Base-by-base conservation (phyloP, 2,888 invertebrate species). In the Panzeria rudis region DNA sequence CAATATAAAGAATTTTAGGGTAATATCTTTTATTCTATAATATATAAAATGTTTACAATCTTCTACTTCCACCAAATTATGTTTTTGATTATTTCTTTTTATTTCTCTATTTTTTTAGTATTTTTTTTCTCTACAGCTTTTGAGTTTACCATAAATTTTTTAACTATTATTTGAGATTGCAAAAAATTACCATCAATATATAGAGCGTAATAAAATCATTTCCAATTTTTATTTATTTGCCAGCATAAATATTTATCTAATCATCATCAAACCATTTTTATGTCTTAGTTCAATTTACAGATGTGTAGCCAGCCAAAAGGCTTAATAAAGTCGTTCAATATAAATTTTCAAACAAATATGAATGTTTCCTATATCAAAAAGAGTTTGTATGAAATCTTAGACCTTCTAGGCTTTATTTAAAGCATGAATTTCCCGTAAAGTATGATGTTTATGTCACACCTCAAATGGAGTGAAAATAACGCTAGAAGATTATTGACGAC, bases 381-480 rank as follows among this genome's bases (percentile, higher is more conserved):
- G n/a, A 41, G 15, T n/a, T 29, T 44, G n/a, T 44, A 11, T 44
- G 44, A 64, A 64, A 64, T 64, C 56, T 79, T 44, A 69, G 13
- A 62, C 71, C 76, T 62, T 82, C 62, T 29, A 50, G 82, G 76
- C 82, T 64, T 41, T 59, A 41, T 38, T 71, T 77, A 77, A 82
- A 77, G 76, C 29, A 59, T 75, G 73, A 62, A 38, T 73, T 75
- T 78, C 52, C 44, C 56, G 78, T 85, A 85, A 85, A 85, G 78
- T 85, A 82, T 85, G 85, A 85, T 85, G 75, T 85, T 85, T 85
- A 85, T 85, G 85, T 85, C 85, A 85, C 85, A 85, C 85, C 85
- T 85, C 71, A 75, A 79, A 82, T 75, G 69, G 52, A 66, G 61
- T 56, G 54, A 47, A 77, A 62, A 59, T 17, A 84, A 73, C 32